Base-by-base conservation (phyloP, 2,888 invertebrate species). In the Erebia aethiops region DNA sequence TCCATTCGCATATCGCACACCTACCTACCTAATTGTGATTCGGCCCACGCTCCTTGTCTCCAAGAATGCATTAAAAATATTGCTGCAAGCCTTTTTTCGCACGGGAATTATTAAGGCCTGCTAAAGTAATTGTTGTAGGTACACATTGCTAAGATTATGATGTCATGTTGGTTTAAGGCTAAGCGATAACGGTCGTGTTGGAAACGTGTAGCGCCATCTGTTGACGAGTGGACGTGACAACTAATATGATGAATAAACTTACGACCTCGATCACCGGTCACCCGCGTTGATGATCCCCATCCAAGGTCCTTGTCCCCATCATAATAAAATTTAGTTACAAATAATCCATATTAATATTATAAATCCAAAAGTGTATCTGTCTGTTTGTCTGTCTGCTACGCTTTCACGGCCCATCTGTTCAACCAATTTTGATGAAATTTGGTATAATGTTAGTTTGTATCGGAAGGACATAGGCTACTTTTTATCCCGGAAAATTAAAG, bases 1-100 rank as follows among this genome's bases (percentile, higher is more conserved):
- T 69, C 67, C 83, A 81, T 80, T 81, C 78, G 81, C 81, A 81
- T 81, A 80, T 76, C 74, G 71, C 75, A 79, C 71, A 79, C 80
- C 54, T 54, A 54, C 54, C 54, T 54, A 54, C 54, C 81, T 89
- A 88, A 88, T 89, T 89, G 85, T 85, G 75, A 89, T 89, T 82
- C 89, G 72, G 68, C 87, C 87, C 88, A 87, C 88, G 87, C 83
- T 79, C 74, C 80, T 82, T 84, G 79, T 81, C 84, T 88, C 83
- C 82, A 79, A 85, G 87, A 88, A 88, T 86, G 86, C 87, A 85
- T 87, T 85, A 86, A 88, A 87, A 86, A 86, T 87, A 86, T 86
- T 80, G 82, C 82, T 81, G 80, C 83, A 84, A 77, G 80, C 81
- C 82, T 85, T 87, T 85, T 86, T 88, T 88, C 82, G 84, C 85